phyloP scores from a whole-genome alignment of 2,113 vertebrate species.

The Chaetodon trifascialis region DNA sequence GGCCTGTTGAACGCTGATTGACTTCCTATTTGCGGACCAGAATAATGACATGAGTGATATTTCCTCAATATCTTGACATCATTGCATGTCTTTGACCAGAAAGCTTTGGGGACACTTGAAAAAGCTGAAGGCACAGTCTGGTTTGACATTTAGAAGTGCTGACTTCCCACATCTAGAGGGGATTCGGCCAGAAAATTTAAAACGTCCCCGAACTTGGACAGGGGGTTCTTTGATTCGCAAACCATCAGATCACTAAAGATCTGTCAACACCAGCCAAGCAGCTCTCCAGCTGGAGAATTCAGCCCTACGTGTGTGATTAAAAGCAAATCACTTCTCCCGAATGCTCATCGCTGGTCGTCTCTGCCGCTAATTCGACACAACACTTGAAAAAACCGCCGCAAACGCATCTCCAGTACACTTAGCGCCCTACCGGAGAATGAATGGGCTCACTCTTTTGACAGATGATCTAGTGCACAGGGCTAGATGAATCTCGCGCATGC shows the following conservation, averaged over 20 bases:
- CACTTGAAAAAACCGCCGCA: constrained; percentile 45
- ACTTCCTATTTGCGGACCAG: constrained; percentile 10
- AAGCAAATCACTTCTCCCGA: constrained; percentile 37
- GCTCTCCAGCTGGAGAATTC: constrained; percentile 25
- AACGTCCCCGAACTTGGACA: constrained; percentile 40
- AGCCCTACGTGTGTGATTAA: constrained; percentile 43
- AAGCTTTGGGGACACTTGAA: constrained; percentile 27
- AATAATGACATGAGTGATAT: constrained; percentile 33
- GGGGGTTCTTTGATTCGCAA: constrained; percentile 40
- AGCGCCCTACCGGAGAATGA: constrained; percentile 58
- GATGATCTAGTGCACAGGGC: constrained; percentile 55
- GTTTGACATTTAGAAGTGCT: constrained; percentile 62
- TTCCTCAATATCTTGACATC: constrained; percentile 42
- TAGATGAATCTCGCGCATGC: constrained; percentile 55
- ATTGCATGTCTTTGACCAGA: neutral
- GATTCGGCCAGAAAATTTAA: constrained; percentile 36
- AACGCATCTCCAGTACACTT: constrained; percentile 39
- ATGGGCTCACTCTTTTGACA: constrained; percentile 57
- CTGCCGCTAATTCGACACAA: constrained; percentile 32
- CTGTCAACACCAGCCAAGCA: constrained; percentile 26
- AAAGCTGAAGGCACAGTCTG: constrained; percentile 36
- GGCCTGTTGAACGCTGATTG: constrained; percentile 46
- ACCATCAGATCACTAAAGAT: constrained; percentile 42
- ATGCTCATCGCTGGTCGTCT: constrained; percentile 24
- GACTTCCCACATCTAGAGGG: constrained; percentile 46